These are phyloP conservation scores for Drosophila mimica DNA, from an alignment of 2,888 invertebrate genomes.

Conservation along the genomic window DNA sequence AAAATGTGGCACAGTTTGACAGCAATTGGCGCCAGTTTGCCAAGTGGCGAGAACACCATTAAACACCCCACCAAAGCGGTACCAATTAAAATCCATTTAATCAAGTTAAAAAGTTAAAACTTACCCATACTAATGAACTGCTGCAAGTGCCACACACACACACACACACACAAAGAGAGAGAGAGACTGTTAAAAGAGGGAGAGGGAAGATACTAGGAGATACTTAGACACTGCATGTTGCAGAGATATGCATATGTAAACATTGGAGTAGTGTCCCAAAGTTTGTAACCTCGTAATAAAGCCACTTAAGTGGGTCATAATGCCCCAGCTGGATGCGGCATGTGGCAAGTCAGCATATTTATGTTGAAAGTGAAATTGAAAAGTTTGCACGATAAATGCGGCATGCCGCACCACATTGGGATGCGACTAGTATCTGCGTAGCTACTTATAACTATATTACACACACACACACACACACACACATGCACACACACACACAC, in stretches of 20 bases:
- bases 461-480: conserved; percentile 8
- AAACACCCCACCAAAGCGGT: conserved; percentile 48
- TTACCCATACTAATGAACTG: conserved; percentile 2
- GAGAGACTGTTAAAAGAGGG: not conserved
- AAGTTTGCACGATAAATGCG: conserved; percentile 69
- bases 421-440: conserved; percentile 16
- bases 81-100: conserved; percentile 80
- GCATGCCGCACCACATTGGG: conserved; percentile 29
- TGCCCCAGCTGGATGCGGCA: conserved; percentile 51
- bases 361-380: conserved; percentile 81
- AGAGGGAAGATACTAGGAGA: not conserved
- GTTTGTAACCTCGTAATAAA: conserved; percentile 81
- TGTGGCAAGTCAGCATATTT: conserved; percentile 62
- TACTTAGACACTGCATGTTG: conserved; percentile 15
- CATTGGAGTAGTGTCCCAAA: conserved; percentile 46
- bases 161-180: not conserved
- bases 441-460: conserved; percentile 47
- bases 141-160: conserved; percentile 8
- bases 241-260: conserved; percentile 29
- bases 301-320: conserved; percentile 83
- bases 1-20: conserved; percentile 47
- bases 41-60: conserved; percentile 11
- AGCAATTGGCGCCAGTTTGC: conserved; percentile 22
- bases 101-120: conserved; percentile 77
- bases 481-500: conserved; percentile 9